These are phyloP conservation scores for Neopipo cinnamomea DNA, from an alignment of 2,113 vertebrate species.

Conservation along the genomic window DNA sequence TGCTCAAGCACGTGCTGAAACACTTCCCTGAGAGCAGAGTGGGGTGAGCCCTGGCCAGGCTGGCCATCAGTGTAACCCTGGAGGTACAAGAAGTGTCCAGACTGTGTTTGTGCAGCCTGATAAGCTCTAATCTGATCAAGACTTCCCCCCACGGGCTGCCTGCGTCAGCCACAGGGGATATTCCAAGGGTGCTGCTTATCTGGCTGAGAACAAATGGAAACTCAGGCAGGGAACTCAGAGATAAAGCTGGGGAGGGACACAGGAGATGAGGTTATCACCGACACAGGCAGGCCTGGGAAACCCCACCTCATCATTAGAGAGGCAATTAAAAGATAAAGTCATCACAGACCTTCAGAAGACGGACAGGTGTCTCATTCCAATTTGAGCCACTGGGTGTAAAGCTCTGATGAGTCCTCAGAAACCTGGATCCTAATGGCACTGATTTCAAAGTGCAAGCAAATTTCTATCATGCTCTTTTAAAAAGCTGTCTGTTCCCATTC, in stretches of 20 bases:
- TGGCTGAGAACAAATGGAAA: conserved; percentile 28
- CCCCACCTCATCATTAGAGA: not conserved
- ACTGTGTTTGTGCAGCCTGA: not conserved
- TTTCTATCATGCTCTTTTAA: not conserved
- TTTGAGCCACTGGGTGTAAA: not conserved
- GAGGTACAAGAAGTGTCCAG: not conserved
- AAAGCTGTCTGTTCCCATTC: not conserved
- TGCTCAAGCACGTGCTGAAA: not conserved
- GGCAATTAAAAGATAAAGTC: conserved; percentile 10
- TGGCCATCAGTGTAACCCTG: not conserved
- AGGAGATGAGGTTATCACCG: conserved; percentile 10
- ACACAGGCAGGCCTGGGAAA: not conserved
- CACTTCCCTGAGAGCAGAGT: not conserved
- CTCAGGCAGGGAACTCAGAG: conserved; percentile 10
- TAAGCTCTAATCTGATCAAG: conserved; percentile 49
- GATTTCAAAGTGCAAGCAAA: not conserved
- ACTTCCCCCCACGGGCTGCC: not conserved
- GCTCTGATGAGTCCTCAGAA: not conserved
- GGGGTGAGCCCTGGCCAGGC: not conserved
- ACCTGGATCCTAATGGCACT: not conserved
- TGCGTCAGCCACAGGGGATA: conserved; percentile 14
- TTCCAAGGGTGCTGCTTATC: conserved; percentile 46
- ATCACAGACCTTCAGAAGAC: not conserved
- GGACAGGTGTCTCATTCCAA: not conserved
- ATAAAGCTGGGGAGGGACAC: conserved; percentile 32